Conservation (phyloP, 2,113 vertebrate species). For the Rattus norvegicus region GRCr8 NC_086019.1:101324501-101325000, state of each 20-base stretch:
- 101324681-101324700: not conserved
- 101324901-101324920: slow-evolving; percentile 55
- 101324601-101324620: not conserved
- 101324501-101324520: not conserved
- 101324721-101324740: slow-evolving; percentile 15
- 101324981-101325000: slow-evolving; percentile 77
- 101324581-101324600: not conserved
- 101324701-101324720: not conserved
- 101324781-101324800: slow-evolving; percentile 8
- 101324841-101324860: not conserved
- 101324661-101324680: not conserved
- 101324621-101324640: not conserved
- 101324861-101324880: slow-evolving; percentile 61
- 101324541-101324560: not conserved
- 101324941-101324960: slow-evolving; percentile 22
- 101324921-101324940: slow-evolving; percentile 70
- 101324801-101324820: slow-evolving; percentile 10
- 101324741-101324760: slow-evolving; percentile 32
- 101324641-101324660: not conserved
- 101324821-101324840: not conserved
- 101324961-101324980: slow-evolving; percentile 68
- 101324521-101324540: not conserved
- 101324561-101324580: not conserved
- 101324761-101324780: not conserved
- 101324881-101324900: slow-evolving; percentile 52